A percentile compares a stretch with the other conserved stretches of the same genome.
Conservation (phyloP, 2,113 vertebrate species). For the Cettia cetti region DNA sequence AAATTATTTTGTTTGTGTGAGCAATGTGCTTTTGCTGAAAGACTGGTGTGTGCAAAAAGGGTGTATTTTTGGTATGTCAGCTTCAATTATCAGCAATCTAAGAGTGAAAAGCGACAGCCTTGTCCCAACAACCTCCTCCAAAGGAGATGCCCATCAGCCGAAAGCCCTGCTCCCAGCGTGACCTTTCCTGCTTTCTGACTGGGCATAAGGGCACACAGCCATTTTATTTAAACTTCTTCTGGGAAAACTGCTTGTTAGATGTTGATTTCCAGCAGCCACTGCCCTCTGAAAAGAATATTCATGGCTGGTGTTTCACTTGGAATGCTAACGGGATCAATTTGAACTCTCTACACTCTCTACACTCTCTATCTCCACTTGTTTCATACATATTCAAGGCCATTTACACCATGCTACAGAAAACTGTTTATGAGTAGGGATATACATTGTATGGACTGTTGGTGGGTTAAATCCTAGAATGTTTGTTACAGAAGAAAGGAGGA, state of each 20-base stretch:
- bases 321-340: neutral
- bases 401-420: neutral
- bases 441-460: neutral
- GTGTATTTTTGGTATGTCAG: slow-evolving; percentile 32
- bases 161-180: neutral
- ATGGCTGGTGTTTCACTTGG: neutral
- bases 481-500: neutral
- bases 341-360: neutral
- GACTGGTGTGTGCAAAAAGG: neutral
- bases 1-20: slow-evolving; percentile 19
- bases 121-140: slow-evolving; percentile 20
- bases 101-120: slow-evolving; percentile 20
- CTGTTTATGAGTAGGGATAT: neutral
- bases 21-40: neutral
- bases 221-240: slow-evolving; percentile 15
- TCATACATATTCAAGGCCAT: neutral
- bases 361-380: neutral
- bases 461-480: neutral
- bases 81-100: slow-evolving; percentile 17
- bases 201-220: neutral
- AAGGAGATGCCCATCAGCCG: neutral
- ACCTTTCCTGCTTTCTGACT: slow-evolving; percentile 21
- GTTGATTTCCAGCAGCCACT: neutral
- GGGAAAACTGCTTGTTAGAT: slow-evolving; percentile 6
- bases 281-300: slow-evolving; percentile 13